Evolutionary conservation across 2,113 vertebrate genomes (phyloP).

Genomic region (Anseranas semipalmata): DNA sequence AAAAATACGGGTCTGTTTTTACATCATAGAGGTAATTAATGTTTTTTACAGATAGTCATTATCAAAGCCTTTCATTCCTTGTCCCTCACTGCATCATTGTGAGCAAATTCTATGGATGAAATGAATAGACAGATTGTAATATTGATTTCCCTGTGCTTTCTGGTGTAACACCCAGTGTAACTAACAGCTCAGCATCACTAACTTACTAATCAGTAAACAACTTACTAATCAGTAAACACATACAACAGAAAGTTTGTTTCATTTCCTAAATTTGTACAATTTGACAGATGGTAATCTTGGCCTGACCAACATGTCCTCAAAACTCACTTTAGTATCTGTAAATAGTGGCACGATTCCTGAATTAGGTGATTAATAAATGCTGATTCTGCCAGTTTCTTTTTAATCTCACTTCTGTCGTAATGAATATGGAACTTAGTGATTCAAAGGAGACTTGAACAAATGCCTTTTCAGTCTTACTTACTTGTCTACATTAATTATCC

Average conservation of each 20-base stretch:
- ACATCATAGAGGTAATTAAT: not conserved
- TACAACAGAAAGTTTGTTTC: not conserved
- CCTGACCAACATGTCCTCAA: not conserved
- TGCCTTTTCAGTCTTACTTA: not conserved
- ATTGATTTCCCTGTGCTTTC: constrained; percentile 6
- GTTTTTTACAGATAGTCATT: not conserved
- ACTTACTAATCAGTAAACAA: constrained; percentile 12
- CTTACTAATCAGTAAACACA: constrained; percentile 15
- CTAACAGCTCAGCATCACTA: not conserved
- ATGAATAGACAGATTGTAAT: not conserved
- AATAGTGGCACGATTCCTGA: not conserved
- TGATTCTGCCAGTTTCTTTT: not conserved
- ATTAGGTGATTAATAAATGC: not conserved
- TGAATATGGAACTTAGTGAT: not conserved
- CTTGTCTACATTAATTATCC: constrained; percentile 4
- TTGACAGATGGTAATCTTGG: not conserved
- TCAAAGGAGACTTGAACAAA: not conserved
- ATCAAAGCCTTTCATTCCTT: not conserved
- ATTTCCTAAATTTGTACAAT: not conserved
- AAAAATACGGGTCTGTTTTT: not conserved
- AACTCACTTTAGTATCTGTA: constrained; percentile 8
- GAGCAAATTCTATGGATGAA: not conserved
- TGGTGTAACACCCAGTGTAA: not conserved
- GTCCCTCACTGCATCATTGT: not conserved
- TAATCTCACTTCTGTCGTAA: not conserved